Base-by-base conservation (phyloP, 2,888 invertebrate genomes). In the Phyto melanocephala region DNA sequence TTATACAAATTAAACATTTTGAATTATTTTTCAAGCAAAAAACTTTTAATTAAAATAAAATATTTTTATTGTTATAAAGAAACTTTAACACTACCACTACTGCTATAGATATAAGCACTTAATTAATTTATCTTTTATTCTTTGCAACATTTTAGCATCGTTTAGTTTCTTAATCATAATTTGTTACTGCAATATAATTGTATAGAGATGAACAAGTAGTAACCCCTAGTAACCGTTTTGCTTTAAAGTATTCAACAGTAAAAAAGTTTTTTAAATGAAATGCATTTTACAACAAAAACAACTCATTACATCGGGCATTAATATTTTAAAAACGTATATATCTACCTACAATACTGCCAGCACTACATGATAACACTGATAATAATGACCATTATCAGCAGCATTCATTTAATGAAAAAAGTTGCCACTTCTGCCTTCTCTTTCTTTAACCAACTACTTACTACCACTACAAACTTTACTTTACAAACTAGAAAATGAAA, bases 321-420 rank as follows among this genome's bases (percentile, higher is more conserved):
- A 80, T 68, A 75, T 62, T 72, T 74, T 8, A 74, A 42, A 22
- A 74, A 52, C 22, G 52, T 35, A 74, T n/a, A n/a, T n/a, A n/a
- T 74, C 74, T 67, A 54, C 60, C 67, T 54, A 54, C 45, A 52
- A 54, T 54, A 47, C 42, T 40, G 33, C 58, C 40, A 76, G 58
- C 60, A 56, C 17, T 45, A 35, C 50, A 52, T 35, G 13, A 1
- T 33, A 17, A 68, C 40, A 22, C 17, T 33, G 20, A 24, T 37
- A 20, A 62, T 42, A n/a, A 40, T 52, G 13, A 72, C 15, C 15
- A 60, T 58, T 37, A 71, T 71, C 45, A 54, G 15, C 60, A 62
- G 35, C 33, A 78, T 71, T 5, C 47, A 63, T 71, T 71, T 78
- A 47, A 78, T 71, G 70, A 78, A 63, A 72, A 40, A 78, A 78